These are phyloP conservation scores for Cladorhizidae sp. DNA, from an alignment of 37 sponge, comb jelly and placozoan genomes.

Conservation along the genomic window DNA sequence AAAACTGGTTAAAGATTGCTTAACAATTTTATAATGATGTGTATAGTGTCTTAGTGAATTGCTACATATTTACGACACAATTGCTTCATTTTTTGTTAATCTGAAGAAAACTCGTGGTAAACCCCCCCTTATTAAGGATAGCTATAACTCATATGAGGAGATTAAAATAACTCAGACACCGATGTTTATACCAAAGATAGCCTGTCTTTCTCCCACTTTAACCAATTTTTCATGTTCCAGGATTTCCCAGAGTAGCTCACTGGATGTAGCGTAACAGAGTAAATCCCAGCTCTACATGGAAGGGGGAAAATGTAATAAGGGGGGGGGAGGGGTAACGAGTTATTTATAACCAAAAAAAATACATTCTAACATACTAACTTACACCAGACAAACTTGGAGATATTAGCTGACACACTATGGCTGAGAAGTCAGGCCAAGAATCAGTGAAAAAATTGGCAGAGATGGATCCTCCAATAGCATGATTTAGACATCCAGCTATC, in stretches of 20 bases:
- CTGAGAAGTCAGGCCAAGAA: conserved; percentile 7
- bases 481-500: background rate
- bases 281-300: background rate
- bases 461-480: background rate
- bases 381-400: background rate
- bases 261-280: background rate
- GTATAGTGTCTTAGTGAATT: too few species aligned
- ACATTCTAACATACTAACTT: background rate
- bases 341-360: background rate
- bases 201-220: background rate
- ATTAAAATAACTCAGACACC: too few species aligned
- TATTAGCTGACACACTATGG: conserved; percentile 4
- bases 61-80: too few species aligned
- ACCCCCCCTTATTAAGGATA: too few species aligned
- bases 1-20: too few species aligned
- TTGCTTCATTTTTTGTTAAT: too few species aligned
- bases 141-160: too few species aligned
- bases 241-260: background rate
- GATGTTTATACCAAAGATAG: background rate
- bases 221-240: background rate
- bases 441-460: conserved; percentile 10
- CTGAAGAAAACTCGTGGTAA: too few species aligned
- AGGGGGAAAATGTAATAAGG: too few species aligned
- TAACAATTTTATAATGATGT: too few species aligned
- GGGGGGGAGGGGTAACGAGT: too few species aligned